Conservation (phyloP, 2,888 invertebrate species). For the Amphipoea lucens region DNA sequence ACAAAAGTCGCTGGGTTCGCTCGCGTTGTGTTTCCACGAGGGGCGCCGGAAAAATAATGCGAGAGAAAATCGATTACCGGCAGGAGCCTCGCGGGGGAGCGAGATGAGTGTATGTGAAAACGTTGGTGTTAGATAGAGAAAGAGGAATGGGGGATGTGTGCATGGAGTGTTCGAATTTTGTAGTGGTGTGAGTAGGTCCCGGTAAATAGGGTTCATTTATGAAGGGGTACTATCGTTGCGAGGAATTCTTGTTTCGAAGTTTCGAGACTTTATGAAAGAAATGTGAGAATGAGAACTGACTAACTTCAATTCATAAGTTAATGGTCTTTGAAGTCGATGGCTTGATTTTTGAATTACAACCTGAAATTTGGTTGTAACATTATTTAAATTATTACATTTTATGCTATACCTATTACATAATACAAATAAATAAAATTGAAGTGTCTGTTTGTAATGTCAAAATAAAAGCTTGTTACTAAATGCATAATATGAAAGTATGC, state of each 20-base stretch:
- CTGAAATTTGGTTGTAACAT: no score
- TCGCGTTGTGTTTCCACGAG: slow-evolving; percentile 61
- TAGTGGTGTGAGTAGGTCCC: slow-evolving; percentile 61
- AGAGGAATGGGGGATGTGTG: slow-evolving; percentile 54
- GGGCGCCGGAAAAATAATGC: slow-evolving; percentile 66
- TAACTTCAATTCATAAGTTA: neutral
- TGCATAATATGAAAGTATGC: no score
- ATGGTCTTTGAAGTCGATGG: no score
- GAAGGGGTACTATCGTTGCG: slow-evolving; percentile 57
- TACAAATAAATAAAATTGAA: no score
- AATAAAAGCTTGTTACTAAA: no score
- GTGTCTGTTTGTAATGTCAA: no score
- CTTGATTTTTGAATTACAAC: no score
- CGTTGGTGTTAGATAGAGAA: slow-evolving; percentile 45
- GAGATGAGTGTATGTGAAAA: slow-evolving; percentile 36
- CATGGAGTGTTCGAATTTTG: slow-evolving; percentile 35
- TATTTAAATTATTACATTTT: no score
- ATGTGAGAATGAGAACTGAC: neutral
- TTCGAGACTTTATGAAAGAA: neutral
- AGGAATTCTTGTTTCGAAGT: slow-evolving; percentile 5
- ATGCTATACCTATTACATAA: no score
- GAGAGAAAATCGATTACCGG: slow-evolving; percentile 68
- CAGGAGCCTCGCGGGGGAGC: slow-evolving; percentile 40
- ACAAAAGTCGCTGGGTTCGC: slow-evolving; percentile 37
- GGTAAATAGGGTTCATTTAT: slow-evolving; percentile 67